phyloP scores from a whole-genome alignment of 2,797 vertebrate species.

The Mus caroli region DNA sequence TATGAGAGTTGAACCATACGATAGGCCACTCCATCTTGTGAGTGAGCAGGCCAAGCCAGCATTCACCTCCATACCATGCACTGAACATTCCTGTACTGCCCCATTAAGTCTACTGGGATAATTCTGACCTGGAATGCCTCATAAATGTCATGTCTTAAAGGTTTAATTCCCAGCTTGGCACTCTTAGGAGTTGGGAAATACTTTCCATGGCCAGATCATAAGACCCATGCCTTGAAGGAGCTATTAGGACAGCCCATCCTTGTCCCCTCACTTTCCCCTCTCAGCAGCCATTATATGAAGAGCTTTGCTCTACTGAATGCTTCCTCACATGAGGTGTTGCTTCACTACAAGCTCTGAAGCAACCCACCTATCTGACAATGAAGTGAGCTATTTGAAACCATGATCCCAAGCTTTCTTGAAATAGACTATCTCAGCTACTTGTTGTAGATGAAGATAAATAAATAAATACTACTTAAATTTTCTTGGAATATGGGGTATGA shows the following conservation, averaged over 20 bases:
- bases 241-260: too few species aligned
- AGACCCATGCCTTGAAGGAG: too few species aligned
- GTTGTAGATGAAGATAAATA: background rate
- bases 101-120: background rate
- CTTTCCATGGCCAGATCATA: too few species aligned
- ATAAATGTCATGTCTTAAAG: background rate
- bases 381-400: background rate
- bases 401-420: background rate
- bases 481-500: background rate
- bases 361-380: background rate
- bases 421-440: background rate
- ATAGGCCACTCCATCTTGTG: background rate
- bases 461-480: background rate
- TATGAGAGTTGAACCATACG: background rate
- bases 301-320: background rate
- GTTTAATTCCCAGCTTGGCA: background rate
- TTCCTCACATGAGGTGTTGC: background rate
- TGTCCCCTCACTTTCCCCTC: background rate
- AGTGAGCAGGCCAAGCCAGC: background rate
- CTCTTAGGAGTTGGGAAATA: background rate
- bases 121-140: background rate
- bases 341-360: background rate
- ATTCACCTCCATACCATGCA: background rate
- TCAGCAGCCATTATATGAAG: background rate
- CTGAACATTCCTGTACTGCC: background rate